Evolutionary conservation across 2,113 vertebrate species (phyloP).

Genomic region (Daubentonia madagascariensis): DNA sequence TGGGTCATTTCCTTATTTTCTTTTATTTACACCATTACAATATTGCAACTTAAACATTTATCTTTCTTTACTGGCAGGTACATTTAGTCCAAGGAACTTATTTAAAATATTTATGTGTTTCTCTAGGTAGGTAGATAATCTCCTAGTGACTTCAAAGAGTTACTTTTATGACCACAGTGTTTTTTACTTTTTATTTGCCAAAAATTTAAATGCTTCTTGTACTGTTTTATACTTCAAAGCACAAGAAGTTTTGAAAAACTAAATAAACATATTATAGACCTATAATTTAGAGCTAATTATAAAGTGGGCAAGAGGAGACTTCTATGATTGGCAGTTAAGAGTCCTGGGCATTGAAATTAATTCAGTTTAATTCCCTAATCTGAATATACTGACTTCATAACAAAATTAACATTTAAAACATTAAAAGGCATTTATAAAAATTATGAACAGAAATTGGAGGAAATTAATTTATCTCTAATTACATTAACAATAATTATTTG

Average conservation of each 20-base stretch:
- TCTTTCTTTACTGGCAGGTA: background rate
- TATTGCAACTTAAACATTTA: background rate
- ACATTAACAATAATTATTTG: slow-evolving; percentile 73
- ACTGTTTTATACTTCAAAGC: slow-evolving; percentile 78
- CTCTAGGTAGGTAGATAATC: background rate
- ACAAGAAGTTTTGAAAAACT: slow-evolving; percentile 80
- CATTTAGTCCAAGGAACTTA: background rate
- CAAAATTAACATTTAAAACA: slow-evolving; percentile 79
- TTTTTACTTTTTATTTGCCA: slow-evolving; percentile 73
- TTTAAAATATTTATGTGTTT: slow-evolving; percentile 11
- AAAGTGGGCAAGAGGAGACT: slow-evolving; percentile 77
- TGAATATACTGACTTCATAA: slow-evolving; percentile 78
- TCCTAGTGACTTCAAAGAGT: slow-evolving; percentile 67
- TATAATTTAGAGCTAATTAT: slow-evolving; percentile 85
- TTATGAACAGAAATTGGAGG: slow-evolving; percentile 80
- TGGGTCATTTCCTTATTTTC: background rate
- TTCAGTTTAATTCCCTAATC: slow-evolving; percentile 81
- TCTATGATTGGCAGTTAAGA: slow-evolving; percentile 82
- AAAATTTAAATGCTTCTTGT: slow-evolving; percentile 75
- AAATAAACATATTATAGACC: slow-evolving; percentile 85
- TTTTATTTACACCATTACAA: background rate
- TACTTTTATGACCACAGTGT: slow-evolving; percentile 73
- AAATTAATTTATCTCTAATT: slow-evolving; percentile 78
- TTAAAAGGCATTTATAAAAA: slow-evolving; percentile 82
- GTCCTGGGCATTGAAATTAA: slow-evolving; percentile 80